Evolutionary conservation across 1,140 invertebrate genomes (phyloP).

Genomic region (Zaprionus ornatus): DNA sequence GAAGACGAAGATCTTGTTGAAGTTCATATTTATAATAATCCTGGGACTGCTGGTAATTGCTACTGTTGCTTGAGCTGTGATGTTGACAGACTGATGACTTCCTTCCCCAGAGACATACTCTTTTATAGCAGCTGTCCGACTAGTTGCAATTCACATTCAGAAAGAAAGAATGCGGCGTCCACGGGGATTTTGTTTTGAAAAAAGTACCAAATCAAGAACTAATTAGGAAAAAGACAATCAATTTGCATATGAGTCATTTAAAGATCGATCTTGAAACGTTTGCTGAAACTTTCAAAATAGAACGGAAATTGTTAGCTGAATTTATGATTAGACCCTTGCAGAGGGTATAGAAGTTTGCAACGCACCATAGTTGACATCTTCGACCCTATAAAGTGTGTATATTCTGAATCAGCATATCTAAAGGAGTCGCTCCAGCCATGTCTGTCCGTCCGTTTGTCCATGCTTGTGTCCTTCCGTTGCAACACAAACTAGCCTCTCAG

Average conservation of each 20-base stretch:
- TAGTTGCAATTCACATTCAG: background rate
- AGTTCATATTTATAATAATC: constrained; percentile 65
- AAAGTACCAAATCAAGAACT: background rate
- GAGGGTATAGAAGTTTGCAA: too few species aligned
- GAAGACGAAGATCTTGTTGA: constrained; percentile 73
- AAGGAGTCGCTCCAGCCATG: too few species aligned
- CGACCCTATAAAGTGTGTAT: too few species aligned
- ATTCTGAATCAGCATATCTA: too few species aligned
- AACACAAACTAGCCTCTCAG: too few species aligned
- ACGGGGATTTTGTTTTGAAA: background rate
- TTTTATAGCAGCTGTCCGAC: background rate
- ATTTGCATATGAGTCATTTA: background rate
- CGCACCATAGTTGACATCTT: too few species aligned
- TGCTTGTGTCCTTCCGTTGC: too few species aligned
- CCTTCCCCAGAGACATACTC: background rate
- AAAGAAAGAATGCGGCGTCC: background rate
- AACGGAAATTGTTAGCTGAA: background rate
- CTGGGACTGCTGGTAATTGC: background rate
- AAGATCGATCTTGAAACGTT: background rate
- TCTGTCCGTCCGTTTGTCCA: too few species aligned
- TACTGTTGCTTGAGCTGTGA: background rate
- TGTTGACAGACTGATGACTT: constrained; percentile 21
- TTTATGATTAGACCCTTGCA: too few species aligned
- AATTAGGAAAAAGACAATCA: background rate
- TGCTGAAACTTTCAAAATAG: background rate